Evolutionary conservation across 2,797 vertebrate species (phyloP).

Genomic region (Pantherophis alleghaniensis): DNA sequence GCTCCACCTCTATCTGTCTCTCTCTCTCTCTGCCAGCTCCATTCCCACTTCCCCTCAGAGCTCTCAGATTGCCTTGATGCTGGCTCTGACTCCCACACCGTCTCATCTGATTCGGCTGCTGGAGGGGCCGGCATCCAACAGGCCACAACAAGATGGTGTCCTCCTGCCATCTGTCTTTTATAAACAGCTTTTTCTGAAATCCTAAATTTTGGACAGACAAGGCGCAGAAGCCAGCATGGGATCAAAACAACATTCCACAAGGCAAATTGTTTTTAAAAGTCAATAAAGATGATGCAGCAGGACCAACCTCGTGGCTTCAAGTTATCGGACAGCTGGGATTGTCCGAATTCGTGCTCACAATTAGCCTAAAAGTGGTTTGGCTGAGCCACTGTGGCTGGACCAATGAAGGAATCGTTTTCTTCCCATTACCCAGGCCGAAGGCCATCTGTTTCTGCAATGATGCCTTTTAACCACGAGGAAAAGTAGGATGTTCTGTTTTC

Average conservation of each 20-base stretch:
- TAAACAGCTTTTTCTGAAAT: background rate
- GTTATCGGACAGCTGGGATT: background rate
- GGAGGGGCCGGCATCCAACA: too few species aligned
- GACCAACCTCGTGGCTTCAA: background rate
- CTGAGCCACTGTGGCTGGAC: background rate
- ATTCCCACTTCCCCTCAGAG: too few species aligned
- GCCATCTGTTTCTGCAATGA: too few species aligned
- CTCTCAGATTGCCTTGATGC: too few species aligned
- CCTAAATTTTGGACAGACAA: background rate
- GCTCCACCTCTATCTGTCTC: too few species aligned
- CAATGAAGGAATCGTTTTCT: background rate
- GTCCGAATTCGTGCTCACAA: background rate
- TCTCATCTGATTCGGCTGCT: too few species aligned
- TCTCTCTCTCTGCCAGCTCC: too few species aligned
- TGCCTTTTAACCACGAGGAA: background rate
- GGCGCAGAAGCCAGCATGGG: background rate
- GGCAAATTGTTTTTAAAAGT: background rate
- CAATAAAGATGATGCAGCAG: background rate
- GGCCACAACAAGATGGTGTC: background rate
- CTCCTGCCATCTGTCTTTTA: background rate
- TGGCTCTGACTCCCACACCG: too few species aligned
- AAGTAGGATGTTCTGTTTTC: too few species aligned
- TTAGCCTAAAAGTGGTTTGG: background rate
- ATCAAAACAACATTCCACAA: background rate
- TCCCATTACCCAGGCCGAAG: background rate